Conservation (phyloP, 2,113 vertebrate species). For the Prionailurus viverrinus region DNA sequence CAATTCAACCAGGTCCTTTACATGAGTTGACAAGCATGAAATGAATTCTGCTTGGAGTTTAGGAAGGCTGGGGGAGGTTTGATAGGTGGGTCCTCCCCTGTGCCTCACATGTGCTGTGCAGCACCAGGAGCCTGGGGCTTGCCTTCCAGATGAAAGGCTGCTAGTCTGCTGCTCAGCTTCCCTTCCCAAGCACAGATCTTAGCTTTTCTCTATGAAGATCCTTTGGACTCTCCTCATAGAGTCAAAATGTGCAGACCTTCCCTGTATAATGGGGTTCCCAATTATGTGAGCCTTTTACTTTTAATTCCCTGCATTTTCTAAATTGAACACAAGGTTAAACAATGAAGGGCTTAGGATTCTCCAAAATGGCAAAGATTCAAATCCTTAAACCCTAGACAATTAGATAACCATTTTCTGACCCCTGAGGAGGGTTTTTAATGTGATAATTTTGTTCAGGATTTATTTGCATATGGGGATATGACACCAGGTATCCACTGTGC, state of each 20-base stretch:
- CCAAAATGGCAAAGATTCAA: neutral
- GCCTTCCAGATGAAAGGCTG: neutral
- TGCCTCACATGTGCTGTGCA: rapidly evolving
- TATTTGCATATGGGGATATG: neutral
- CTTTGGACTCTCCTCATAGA: neutral
- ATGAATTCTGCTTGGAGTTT: neutral
- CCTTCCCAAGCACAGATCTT: neutral
- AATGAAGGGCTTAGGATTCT: neutral
- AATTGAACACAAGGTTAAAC: neutral
- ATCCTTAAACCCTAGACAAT: neutral
- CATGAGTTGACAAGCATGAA: neutral
- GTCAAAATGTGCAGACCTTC: neutral
- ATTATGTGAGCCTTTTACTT: neutral
- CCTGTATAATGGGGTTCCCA: neutral
- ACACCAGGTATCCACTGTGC: neutral
- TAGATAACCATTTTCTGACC: conserved; percentile 39
- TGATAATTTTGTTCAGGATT: neutral
- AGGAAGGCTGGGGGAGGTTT: neutral
- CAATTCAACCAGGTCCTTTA: neutral
- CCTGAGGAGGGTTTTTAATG: neutral
- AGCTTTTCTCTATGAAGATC: neutral
- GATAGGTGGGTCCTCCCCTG: neutral
- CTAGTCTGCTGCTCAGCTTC: too few species aligned
- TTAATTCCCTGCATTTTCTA: neutral
- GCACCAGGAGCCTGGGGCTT: rapidly evolving